Base-by-base conservation (phyloP, 2,113 vertebrate species). In the Thinocorus orbignyianus region DNA sequence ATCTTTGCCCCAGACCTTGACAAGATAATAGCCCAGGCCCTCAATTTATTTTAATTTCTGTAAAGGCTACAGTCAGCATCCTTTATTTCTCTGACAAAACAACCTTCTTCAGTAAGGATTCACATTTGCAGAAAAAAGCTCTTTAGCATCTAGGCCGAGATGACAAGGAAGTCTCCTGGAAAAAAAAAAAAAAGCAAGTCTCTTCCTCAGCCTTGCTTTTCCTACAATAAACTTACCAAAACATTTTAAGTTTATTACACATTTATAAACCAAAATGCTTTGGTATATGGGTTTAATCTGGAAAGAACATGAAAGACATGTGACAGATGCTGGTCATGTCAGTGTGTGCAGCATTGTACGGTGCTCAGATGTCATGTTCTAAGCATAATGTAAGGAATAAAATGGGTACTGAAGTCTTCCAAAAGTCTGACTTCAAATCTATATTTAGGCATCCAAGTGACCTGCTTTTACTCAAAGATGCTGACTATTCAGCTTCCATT, bases 391-490 rank as follows among this genome's bases (percentile, higher is more conserved):
- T 60, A 86, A 88, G 39, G 85, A 78, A 88, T 39, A 88, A 88
- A 93, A 90, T 10, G 13, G 42, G 46, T 74, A 81, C 64, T 18
- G 55, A 96, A 73, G 64, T 94, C 52, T 74, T 73, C 60, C 4
- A 5, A 86, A 96, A 96, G 81, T 68, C 88, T 96, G 71, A 86
- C 69, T 96, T 90, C 82, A 92, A 83, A 64, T 78, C 93, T 96
- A 92, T 90, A 96, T 94, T 95, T 96, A 95, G 92, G 82, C 51
- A 88, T 51, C 57, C 74, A 81, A 90, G 64, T 70, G 90, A 93
- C 93, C 90, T 94, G 79, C 51, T 94, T 96, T 90, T 94, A 46
- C 73, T 90, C 88, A 92, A 90, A 96, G 82, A 39, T 93, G 88
- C 82, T 94, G 95, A 93, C 85, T 92, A 17, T 35, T 92, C 86